phyloP scores from a whole-genome alignment of 2,888 invertebrate species.

The Bellardia pandia region DNA sequence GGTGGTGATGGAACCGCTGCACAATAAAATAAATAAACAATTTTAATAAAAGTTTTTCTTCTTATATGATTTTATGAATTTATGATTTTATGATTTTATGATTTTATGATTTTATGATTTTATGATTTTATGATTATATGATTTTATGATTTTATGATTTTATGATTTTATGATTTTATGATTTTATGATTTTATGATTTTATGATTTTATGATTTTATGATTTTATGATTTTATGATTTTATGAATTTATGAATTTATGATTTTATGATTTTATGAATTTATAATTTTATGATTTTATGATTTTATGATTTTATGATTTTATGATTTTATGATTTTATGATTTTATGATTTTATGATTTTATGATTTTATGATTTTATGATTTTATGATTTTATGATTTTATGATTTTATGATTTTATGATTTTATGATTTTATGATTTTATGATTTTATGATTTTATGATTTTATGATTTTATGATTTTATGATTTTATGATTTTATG shows the following conservation, averaged over 20 bases:
- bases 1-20: slow-evolving; percentile 95
- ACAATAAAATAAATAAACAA: not conserved
- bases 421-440: not conserved
- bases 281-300: not conserved
- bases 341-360: too few species aligned
- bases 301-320: not conserved
- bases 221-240: not conserved
- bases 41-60: not conserved
- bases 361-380: not conserved
- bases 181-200: not conserved
- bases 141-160: not conserved
- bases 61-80: not conserved
- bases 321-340: not conserved
- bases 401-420: not conserved
- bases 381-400: not conserved
- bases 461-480: not conserved
- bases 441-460: not conserved
- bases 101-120: not conserved
- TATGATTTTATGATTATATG: not conserved
- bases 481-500: not conserved
- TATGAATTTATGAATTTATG: too few species aligned
- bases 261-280: not conserved
- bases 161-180: not conserved
- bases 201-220: not conserved
- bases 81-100: not conserved